Percentiles rank a stretch among this genome's conserved stretches.
Evolutionary conservation across 1,140 invertebrate species (phyloP).

Genomic region (Ostrea edulis): DNA sequence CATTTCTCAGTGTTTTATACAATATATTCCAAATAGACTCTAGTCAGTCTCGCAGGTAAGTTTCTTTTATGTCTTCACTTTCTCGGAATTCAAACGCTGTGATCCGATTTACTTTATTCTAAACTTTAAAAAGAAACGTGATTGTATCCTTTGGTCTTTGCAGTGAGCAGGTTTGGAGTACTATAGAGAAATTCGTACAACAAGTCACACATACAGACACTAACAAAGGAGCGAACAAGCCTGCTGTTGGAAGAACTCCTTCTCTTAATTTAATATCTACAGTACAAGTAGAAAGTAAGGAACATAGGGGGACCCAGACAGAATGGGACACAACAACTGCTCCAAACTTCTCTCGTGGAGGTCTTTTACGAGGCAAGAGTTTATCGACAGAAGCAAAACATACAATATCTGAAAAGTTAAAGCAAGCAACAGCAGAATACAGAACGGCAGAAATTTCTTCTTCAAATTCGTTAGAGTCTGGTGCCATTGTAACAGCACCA

Average conservation of each 20-base stretch:
- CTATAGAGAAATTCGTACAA: slow-evolving; percentile 66
- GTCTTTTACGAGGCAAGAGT: slow-evolving; percentile 1
- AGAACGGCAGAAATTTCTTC: not conserved
- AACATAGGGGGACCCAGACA: slow-evolving; percentile 70
- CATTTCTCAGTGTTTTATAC: slow-evolving; percentile 95
- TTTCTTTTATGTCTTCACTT: not conserved
- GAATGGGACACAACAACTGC: slow-evolving; percentile 45
- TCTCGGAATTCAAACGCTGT: not conserved
- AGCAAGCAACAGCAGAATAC: slow-evolving; percentile 49
- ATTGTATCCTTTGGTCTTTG: slow-evolving; percentile 23
- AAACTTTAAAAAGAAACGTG: not conserved
- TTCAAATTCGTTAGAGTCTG: not conserved
- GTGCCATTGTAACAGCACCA: slow-evolving; percentile 37
- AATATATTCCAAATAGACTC: slow-evolving; percentile 94
- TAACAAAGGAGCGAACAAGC: not conserved
- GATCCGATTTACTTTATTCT: not conserved
- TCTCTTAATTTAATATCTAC: not conserved
- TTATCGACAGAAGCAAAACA: slow-evolving; percentile 48
- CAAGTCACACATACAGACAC: slow-evolving; percentile 64
- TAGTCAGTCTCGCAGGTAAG: slow-evolving; percentile 79
- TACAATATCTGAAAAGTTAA: slow-evolving; percentile 30
- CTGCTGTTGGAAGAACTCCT: not conserved
- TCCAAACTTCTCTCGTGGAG: not conserved
- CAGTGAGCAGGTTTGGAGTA: slow-evolving; percentile 72
- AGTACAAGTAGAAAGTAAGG: slow-evolving; percentile 26